Conservation (phyloP, 2,888 invertebrate species). For the Coenonympha arcania region DNA sequence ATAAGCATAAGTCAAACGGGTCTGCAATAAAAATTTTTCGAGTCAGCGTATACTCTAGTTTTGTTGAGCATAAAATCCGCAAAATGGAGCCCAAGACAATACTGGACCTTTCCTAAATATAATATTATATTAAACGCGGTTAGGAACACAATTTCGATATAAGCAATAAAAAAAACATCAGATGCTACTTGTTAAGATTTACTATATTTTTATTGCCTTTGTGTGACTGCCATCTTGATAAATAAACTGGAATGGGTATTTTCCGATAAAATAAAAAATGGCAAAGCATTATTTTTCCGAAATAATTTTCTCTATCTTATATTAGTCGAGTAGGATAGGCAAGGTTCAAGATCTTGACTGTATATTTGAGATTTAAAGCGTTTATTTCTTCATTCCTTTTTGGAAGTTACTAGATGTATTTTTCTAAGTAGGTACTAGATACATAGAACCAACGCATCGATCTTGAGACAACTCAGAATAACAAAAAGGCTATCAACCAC, state of each 20-base stretch:
- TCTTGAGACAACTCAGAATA: too few relatives aligned
- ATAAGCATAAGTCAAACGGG: not conserved
- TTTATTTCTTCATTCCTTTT: too few relatives aligned
- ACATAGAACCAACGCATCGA: too few relatives aligned
- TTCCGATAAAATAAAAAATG: not conserved
- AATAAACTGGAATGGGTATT: not conserved
- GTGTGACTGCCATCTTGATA: not conserved
- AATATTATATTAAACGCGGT: not conserved
- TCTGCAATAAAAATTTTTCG: conserved; percentile 1
- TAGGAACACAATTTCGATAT: not conserved
- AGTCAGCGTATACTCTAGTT: not conserved
- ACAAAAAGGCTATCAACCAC: too few relatives aligned
- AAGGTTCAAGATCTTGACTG: too few relatives aligned
- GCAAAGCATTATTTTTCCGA: not conserved
- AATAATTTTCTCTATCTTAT: not conserved
- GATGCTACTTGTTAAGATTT: conserved; percentile 4
- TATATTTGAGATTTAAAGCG: too few relatives aligned
- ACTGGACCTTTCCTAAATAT: not conserved
- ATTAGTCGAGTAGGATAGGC: too few relatives aligned
- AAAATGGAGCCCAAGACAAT: not conserved
- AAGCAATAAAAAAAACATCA: conserved; percentile 8
- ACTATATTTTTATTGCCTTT: conserved; percentile 2
- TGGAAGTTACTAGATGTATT: too few relatives aligned
- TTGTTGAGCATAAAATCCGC: not conserved
- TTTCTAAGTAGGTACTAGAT: too few relatives aligned